These are phyloP conservation scores for Heliornis fulica DNA, from an alignment of 2,113 vertebrate species.

Conservation along the genomic window DNA sequence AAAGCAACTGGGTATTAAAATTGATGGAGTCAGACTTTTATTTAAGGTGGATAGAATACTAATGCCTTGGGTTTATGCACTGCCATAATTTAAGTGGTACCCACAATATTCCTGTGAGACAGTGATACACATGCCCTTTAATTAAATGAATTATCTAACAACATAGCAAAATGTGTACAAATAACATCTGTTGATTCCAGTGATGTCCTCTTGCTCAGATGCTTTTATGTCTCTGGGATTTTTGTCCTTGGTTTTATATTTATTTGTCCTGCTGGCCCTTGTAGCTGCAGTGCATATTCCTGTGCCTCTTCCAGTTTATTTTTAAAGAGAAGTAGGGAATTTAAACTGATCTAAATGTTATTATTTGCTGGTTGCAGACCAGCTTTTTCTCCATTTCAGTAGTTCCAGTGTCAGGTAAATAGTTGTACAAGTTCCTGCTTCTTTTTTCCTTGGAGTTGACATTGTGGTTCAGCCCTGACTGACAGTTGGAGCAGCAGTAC, in stretches of 20 bases:
- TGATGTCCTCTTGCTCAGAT: neutral
- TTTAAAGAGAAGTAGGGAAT: neutral
- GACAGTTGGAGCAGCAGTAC: neutral
- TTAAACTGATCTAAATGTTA: neutral
- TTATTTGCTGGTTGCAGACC: neutral
- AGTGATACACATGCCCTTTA: constrained; percentile 18
- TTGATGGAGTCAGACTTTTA: constrained; percentile 66
- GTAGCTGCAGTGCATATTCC: neutral
- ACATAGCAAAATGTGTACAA: neutral
- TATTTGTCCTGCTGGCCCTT: neutral
- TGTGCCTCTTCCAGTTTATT: neutral
- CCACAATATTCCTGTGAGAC: neutral
- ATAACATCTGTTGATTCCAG: neutral
- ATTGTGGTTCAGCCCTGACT: neutral
- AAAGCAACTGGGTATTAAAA: constrained; percentile 72
- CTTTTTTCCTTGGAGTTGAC: neutral
- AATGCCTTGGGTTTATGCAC: constrained; percentile 32
- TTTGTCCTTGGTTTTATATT: neutral
- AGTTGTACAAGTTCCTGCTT: neutral
- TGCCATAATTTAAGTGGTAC: constrained; percentile 53
- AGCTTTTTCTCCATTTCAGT: neutral
- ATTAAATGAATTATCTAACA: constrained; percentile 19
- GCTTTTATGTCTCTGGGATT: neutral
- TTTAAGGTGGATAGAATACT: constrained; percentile 69
- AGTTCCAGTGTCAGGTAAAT: neutral